Evolutionary conservation across 1,140 invertebrate genomes (phyloP).

Genomic region (Hycleus phaleratus): DNA sequence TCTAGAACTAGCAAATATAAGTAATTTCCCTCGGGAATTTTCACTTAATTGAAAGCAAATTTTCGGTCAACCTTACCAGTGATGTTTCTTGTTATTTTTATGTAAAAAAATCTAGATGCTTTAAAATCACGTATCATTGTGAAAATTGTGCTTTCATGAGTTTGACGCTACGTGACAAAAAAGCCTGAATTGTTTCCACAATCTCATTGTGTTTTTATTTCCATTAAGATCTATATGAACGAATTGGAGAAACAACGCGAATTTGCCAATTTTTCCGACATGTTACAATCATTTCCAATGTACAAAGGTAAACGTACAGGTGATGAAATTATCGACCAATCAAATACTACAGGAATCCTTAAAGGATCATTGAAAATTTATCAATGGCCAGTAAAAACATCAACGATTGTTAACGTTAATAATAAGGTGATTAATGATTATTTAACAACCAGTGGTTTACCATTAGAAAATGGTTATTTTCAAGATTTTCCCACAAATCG

Average conservation of each 20-base stretch:
- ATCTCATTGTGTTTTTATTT: neutral
- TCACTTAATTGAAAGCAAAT: too few relatives aligned
- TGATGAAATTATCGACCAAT: slow-evolving; percentile 52
- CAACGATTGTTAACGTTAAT: slow-evolving; percentile 25
- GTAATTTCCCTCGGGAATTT: neutral
- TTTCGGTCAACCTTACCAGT: too few relatives aligned
- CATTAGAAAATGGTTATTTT: slow-evolving; percentile 47
- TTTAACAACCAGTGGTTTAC: slow-evolving; percentile 42
- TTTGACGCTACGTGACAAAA: neutral
- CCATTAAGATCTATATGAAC: slow-evolving; percentile 56
- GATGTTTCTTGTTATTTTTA: too few relatives aligned
- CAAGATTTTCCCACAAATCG: slow-evolving; percentile 59
- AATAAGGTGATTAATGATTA: slow-evolving; percentile 32
- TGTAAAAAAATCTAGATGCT: too few relatives aligned
- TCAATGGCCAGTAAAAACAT: slow-evolving; percentile 44
- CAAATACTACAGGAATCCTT: slow-evolving; percentile 45
- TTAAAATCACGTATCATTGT: too few relatives aligned
- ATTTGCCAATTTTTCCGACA: slow-evolving; percentile 70
- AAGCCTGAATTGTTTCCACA: neutral
- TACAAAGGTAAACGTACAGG: slow-evolving; percentile 64
- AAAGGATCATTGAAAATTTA: slow-evolving; percentile 49
- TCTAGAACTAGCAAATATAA: neutral
- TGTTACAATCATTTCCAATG: slow-evolving; percentile 65
- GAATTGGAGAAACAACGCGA: slow-evolving; percentile 71
- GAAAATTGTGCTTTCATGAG: too few relatives aligned